Evolutionary conservation across 1,140 invertebrate species (phyloP), one percentile per base, ranked within the genome.

Genomic region (Centruroides sculpturatus): DNA sequence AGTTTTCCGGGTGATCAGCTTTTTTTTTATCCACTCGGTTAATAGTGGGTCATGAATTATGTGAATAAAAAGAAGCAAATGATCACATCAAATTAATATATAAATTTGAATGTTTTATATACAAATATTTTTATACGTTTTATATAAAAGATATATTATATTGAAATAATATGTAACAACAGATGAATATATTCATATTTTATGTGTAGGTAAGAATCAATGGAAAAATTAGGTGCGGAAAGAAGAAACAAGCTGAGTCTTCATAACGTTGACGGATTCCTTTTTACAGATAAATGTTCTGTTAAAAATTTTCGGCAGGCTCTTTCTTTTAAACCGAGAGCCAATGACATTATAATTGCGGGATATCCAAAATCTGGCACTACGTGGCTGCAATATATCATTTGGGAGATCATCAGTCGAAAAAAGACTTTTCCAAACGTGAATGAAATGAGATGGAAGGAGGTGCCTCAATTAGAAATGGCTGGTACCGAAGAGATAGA

Each of bases 311-410:
- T 47, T 35, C 50, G n/a, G 35, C 10, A 13, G 12, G 61, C 62
- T 12, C 35, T 59, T 10, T 13, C 35, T 10, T 57, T 50, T 56
- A 23, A 52, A 56, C 11, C 56, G 35, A n/a, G 56, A 23, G 6
- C 35, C 59, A 59, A 62, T 46, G 61, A 62, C 41, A 52, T 62
- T 52, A 63, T 63, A 36, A 56, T 62, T 13, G 59, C 61, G 3
- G 61, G 60, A 9, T 62, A 55, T 62, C 61, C 61, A 12, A 62
- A 62, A 55, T 62, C 34, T 35, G 61, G 60, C 7, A 62, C 61
- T 8, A 62, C 61, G 5, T 62, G 60, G 61, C 34, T 56, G 23
- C 61, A 62, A 34, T 11, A 62, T 41, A 62, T 62, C 7, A 36
- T 57, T 23, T 11, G 13, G n/a, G 3, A n/a, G 12, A 48, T 60